Percentiles rank a stretch among this genome's conserved stretches.
Conservation (phyloP, 2,888 invertebrate species). For the Sepiola atlantica region DNA sequence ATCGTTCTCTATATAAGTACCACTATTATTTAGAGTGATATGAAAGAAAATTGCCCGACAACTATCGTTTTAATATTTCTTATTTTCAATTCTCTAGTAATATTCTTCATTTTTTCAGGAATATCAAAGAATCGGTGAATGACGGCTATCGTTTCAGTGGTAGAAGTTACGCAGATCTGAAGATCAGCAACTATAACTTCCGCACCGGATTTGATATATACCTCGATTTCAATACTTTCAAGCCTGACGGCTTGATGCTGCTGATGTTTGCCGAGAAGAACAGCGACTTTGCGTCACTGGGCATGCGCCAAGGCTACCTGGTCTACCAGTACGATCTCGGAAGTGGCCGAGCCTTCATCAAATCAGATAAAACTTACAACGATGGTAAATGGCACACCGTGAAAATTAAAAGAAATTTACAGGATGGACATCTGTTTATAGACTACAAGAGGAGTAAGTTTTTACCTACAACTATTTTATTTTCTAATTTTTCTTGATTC, state of each 20-base stretch:
- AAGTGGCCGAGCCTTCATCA: constrained; percentile 79
- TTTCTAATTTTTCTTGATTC: not conserved
- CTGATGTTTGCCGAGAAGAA: constrained; percentile 82
- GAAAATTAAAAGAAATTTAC: constrained; percentile 83
- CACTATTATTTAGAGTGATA: too few relatives aligned
- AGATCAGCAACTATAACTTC: constrained; percentile 70
- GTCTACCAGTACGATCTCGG: constrained; percentile 80
- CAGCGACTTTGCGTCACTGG: constrained; percentile 84
- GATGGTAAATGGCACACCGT: constrained; percentile 94
- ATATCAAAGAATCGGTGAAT: constrained; percentile 61
- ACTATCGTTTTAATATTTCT: too few relatives aligned
- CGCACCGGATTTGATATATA: constrained; percentile 77
- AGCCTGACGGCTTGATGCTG: constrained; percentile 90
- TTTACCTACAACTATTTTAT: not conserved
- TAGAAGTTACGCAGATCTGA: constrained; percentile 88
- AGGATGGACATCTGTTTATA: constrained; percentile 82
- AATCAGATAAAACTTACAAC: constrained; percentile 82
- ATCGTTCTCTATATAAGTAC: too few relatives aligned
- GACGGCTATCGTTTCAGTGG: constrained; percentile 85
- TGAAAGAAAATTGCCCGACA: too few relatives aligned
- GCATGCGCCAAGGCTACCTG: constrained; percentile 86
- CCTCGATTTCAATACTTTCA: constrained; percentile 89
- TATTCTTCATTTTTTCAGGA: constrained; percentile 54
- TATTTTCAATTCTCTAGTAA: too few relatives aligned
- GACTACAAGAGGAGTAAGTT: constrained; percentile 54